Evolutionary conservation across 2,113 vertebrate genomes (phyloP), one percentile per base, ranked within the genome.

Genomic region (Sinosuthora webbiana): DNA sequence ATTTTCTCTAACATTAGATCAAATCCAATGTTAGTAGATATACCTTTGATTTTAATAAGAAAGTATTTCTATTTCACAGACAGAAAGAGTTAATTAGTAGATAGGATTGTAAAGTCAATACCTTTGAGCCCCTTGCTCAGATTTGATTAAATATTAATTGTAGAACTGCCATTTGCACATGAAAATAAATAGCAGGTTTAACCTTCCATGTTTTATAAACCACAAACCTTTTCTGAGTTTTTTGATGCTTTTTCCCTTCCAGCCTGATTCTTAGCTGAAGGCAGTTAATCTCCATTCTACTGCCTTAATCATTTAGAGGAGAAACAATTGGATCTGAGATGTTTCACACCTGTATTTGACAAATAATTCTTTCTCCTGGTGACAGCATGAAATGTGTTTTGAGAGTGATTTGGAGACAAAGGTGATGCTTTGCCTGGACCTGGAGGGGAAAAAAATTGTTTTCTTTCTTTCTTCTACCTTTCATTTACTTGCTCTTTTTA

Each of bases 81-180:
- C 35, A 82, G 56, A 93, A 75, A 1, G 4, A 80, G 15, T 10
- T 78, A 59, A 94, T 78, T 84, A 95, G 39, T 41, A 91, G 33
- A 78, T 47, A 24, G 35, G 59, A 71, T 83, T 25, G n/a, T 62
- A 70, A 86, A 90, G 73, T 70, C 55, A 83, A 35, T 81, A 65
- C 30, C 33, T 91, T 49, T 89, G 53, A 83, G 65, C 52, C 65
- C 31, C 31, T 89, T 89, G 69, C 49, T 91, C 49, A 69, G 57
- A 85, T 90, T 85, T 87, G 53, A 96, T 93, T 93, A 87, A 88
- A 82, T 59, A 60, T 39, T 91, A 85, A 84, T 93, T 95, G 57
- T 33, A 89, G 74, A 83, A 45, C 47, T 94, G 71, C 42, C 49
- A 56, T 91, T 93, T 75, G 27, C 60, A 71, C 24, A 27, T 81